These are phyloP conservation scores for Pygocentrus nattereri DNA, from an alignment of 2,797 vertebrate species.

Conservation along the genomic window DNA sequence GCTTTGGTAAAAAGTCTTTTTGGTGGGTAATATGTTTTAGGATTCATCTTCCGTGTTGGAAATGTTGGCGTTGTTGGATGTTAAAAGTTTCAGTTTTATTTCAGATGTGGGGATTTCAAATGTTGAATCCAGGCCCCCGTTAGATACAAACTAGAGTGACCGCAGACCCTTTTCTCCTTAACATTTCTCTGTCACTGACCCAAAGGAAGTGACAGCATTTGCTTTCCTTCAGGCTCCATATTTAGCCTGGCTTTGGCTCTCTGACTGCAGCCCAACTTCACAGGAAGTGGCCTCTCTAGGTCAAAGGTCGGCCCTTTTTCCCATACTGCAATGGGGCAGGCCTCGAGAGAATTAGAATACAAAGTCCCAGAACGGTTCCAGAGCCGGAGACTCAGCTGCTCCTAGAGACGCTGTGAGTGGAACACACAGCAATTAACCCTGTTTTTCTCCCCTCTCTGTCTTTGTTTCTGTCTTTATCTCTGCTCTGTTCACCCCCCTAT, in stretches of 20 bases:
- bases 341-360: constrained; percentile 16
- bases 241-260: constrained; percentile 44
- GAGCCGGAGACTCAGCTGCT: constrained; percentile 6
- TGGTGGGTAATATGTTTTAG: not conserved
- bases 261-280: constrained; percentile 7
- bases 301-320: constrained; percentile 51
- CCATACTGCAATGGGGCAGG: constrained; percentile 39
- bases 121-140: not conserved
- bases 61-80: not conserved
- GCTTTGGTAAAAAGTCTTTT: not conserved
- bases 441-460: not conserved
- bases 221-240: constrained; percentile 45
- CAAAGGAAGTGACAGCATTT: constrained; percentile 50
- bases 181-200: constrained; percentile 20
- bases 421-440: constrained; percentile 19
- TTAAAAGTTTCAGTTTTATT: not conserved
- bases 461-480: constrained; percentile 7
- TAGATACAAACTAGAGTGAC: constrained; percentile 42
- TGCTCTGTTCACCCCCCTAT: not conserved
- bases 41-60: not conserved
- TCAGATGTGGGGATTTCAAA: too few species aligned
- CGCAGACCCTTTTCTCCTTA: constrained; percentile 10
- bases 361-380: constrained; percentile 32
- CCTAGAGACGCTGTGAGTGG: not conserved
- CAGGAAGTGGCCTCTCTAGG: constrained; percentile 51